Base-by-base conservation (phyloP, 2,113 vertebrate species). In the Lagopus leucura region DNA sequence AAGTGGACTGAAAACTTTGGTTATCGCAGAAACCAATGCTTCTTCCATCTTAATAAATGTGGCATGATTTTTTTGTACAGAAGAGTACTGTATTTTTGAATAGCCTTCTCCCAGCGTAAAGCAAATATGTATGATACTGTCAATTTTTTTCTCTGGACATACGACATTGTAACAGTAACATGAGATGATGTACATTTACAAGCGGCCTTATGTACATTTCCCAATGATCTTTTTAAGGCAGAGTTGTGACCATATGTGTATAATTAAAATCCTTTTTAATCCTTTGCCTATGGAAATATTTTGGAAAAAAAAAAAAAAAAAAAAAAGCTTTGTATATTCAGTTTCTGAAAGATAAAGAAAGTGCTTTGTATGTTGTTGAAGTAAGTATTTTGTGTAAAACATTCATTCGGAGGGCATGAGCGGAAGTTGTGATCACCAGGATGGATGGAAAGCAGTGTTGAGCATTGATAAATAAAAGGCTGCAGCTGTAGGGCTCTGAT, bases 201-300 rank as follows among this genome's bases (percentile, higher is more conserved):
- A 99, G 99, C 98, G 99, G 99, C 99, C 99, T 99, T 99, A 99
- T 99, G 99, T 99, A 99, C 99, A 99, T 99, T 99, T 99, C 98
- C 99, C 99, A 98, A 98, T 98, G 98, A 98, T 97, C 98, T 98
- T 98, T 98, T 98, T 99, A 98, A 99, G 99, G 98, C 99, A 99
- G 98, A 99, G 99, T 99, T 99, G 99, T 99, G 99, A 99, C 98
- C 98, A 98, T 97, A 98, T 98, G 98, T 99, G 99, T 99, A 99
- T 98, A 99, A 99, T 99, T 99, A 99, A 99, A 98, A 99, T 99
- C 98, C 98, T 99, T 99, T 99, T 98, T 99, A 99, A 99, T 98
- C 98, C 99, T 99, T 99, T 99, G 98, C 98, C 97, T 98, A 98
- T 98, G 97, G 97, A 98, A 98, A 98, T 98, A 98, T 98, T 98